Conservation (phyloP, 2,113 vertebrate genomes). For the Syrmaticus mikado region DNA sequence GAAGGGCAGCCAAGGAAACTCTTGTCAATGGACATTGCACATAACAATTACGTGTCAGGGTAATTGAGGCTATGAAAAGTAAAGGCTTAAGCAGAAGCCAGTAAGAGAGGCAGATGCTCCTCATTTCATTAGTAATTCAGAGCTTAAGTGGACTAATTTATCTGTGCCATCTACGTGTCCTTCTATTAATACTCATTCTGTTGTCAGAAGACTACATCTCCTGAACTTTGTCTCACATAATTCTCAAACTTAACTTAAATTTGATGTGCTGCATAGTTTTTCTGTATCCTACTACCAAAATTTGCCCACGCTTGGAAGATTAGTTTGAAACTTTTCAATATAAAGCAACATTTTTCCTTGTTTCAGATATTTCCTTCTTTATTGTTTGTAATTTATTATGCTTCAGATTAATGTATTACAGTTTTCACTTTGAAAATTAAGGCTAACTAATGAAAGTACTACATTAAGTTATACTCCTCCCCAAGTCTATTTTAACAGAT, state of each 20-base stretch:
- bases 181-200: not conserved
- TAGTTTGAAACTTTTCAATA: not conserved
- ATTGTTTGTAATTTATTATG: not conserved
- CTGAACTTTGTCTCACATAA: not conserved
- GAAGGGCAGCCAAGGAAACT: not conserved
- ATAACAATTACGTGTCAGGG: not conserved
- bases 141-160: conserved; percentile 11
- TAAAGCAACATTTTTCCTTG: not conserved
- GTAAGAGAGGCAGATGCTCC: not conserved
- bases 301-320: not conserved
- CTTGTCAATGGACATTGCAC: not conserved
- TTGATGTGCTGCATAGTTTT: not conserved
- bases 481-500: not conserved
- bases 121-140: conserved; percentile 9
- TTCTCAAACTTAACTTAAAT: not conserved
- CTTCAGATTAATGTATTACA: not conserved
- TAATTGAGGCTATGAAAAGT: not conserved
- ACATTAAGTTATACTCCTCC: not conserved
- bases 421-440: not conserved
- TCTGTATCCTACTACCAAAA: not conserved
- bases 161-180: not conserved
- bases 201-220: not conserved
- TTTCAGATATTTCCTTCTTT: not conserved
- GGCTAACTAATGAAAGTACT: not conserved
- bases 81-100: not conserved